Evolutionary conservation across 2,797 vertebrate species (phyloP).

Genomic region (Pelodytes ibericus): DNA sequence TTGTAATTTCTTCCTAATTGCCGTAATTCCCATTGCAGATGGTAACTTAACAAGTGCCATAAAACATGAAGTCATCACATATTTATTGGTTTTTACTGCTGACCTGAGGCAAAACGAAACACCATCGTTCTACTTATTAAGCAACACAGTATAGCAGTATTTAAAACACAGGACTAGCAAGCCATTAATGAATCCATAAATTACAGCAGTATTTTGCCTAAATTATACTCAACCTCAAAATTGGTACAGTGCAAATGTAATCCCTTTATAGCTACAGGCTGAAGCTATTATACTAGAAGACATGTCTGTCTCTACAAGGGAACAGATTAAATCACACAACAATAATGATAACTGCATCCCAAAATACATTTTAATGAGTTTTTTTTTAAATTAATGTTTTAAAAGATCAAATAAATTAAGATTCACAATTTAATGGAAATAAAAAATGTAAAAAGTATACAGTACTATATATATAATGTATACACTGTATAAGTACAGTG

Average conservation of each 20-base stretch:
- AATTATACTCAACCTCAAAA: constrained; percentile 21
- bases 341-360: constrained; percentile 30
- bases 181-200: constrained; percentile 33
- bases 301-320: neutral
- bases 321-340: constrained; percentile 23
- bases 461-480: too few species aligned
- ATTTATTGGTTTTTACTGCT: constrained; percentile 43
- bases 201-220: constrained; percentile 11
- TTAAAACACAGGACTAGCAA: constrained; percentile 7
- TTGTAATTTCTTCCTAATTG: constrained; percentile 39
- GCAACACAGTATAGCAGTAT: constrained; percentile 12
- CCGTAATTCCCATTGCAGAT: constrained; percentile 14
- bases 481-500: too few species aligned
- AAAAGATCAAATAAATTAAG: constrained; percentile 20
- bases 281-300: constrained; percentile 4
- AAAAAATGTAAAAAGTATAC: too few species aligned
- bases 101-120: constrained; percentile 40
- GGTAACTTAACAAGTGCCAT: constrained; percentile 26
- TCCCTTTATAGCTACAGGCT: constrained; percentile 24
- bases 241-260: constrained; percentile 33
- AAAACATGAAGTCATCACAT: constrained; percentile 33
- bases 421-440: constrained; percentile 1
- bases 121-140: constrained; percentile 47
- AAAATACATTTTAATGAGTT: constrained; percentile 33
- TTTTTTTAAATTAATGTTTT: constrained; percentile 33